Evolutionary conservation across 1,140 invertebrate species (phyloP).

Genomic region (Trypoxylus dichotomus): DNA sequence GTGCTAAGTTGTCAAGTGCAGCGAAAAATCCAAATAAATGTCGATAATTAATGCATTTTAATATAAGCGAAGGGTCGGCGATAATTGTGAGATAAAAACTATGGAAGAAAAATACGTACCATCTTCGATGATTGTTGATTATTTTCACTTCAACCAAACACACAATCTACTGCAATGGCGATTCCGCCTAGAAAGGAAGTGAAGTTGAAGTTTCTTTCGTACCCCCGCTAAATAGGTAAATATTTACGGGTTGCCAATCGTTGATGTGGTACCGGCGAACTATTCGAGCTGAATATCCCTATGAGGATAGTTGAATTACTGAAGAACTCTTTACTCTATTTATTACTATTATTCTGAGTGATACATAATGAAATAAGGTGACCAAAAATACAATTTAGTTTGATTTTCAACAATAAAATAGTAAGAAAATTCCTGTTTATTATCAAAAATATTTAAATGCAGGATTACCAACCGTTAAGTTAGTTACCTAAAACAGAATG

Average conservation of each 20-base stretch:
- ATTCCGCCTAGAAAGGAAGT: slow-evolving; percentile 64
- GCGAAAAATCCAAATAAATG: background rate
- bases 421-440: too few relatives aligned
- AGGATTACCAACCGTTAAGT: too few relatives aligned
- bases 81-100: background rate
- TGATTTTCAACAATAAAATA: too few relatives aligned
- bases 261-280: background rate
- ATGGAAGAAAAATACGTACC: slow-evolving; percentile 63
- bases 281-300: background rate
- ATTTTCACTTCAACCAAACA: slow-evolving; percentile 67
- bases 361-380: too few relatives aligned
- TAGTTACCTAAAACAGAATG: too few relatives aligned
- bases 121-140: slow-evolving; percentile 86
- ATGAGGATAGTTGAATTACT: background rate
- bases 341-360: too few relatives aligned
- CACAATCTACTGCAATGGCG: slow-evolving; percentile 83
- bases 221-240: slow-evolving; percentile 27
- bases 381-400: too few relatives aligned
- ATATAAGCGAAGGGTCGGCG: background rate
- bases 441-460: too few relatives aligned
- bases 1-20: background rate
- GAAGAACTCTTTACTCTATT: too few relatives aligned
- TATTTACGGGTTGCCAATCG: background rate
- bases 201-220: slow-evolving; percentile 29
- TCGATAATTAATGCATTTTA: background rate